Percentiles rank a stretch among this genome's conserved stretches.
Conservation (phyloP, 2,797 vertebrate species). For the Tolypeutes matacus region DNA sequence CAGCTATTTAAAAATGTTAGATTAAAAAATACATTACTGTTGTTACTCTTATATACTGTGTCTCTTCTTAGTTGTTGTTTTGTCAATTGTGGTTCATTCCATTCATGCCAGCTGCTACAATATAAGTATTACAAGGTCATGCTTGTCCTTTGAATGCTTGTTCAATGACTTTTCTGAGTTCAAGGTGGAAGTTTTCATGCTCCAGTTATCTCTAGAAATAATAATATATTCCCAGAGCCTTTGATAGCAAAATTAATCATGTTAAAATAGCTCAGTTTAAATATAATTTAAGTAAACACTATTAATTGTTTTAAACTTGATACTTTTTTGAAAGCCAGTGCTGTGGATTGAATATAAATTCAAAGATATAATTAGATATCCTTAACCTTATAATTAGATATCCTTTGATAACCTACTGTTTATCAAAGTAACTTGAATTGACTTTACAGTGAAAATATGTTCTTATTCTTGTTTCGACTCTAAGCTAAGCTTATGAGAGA, state of each 20-base stretch:
- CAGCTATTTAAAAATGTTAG: neutral
- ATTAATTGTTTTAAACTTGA: slow-evolving; percentile 61
- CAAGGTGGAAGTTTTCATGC: neutral
- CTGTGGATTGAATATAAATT: slow-evolving; percentile 51
- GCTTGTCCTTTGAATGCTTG: neutral
- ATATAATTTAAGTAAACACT: slow-evolving; percentile 53
- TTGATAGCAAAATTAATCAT: neutral
- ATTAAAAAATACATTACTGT: neutral
- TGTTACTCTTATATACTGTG: neutral
- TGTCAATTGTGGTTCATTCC: neutral
- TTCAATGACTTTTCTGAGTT: neutral
- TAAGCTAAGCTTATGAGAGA: slow-evolving; percentile 4
- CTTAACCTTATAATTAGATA: slow-evolving; percentile 35
- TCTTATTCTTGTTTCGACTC: neutral
- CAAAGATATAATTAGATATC: slow-evolving; percentile 23
- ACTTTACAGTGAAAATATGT: slow-evolving; percentile 22
- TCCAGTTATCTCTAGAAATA: neutral
- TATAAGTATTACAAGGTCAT: neutral
- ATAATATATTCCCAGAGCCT: slow-evolving; percentile 18
- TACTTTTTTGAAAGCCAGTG: slow-evolving; percentile 48
- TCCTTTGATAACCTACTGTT: slow-evolving; percentile 37
- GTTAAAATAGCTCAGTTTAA: slow-evolving; percentile 35
- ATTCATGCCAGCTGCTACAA: neutral
- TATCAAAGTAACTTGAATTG: slow-evolving; percentile 28
- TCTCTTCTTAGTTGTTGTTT: neutral